phyloP scores from a whole-genome alignment of 2,113 vertebrate species.

The Lanius ludovicianus region DNA sequence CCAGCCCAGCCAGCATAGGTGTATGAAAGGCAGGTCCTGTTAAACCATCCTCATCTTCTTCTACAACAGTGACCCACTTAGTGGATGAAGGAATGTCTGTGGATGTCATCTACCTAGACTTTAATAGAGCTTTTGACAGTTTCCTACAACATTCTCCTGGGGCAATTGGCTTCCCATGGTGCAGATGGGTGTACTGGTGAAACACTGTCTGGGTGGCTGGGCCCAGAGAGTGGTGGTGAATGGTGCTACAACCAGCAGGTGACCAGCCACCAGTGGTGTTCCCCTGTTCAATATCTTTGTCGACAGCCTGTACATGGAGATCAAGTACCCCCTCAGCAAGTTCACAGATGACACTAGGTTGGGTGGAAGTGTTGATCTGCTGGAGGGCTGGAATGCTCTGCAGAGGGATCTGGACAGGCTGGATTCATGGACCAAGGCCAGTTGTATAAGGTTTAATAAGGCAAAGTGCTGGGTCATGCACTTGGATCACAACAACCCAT shows the following conservation, averaged over 20 bases:
- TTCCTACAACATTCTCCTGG: background rate
- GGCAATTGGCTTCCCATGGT: background rate
- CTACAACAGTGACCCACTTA: background rate
- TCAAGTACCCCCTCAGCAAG: too few species aligned
- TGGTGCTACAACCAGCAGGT: background rate
- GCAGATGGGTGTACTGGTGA: background rate
- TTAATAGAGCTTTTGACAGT: background rate
- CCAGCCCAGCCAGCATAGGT: background rate
- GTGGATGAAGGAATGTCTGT: background rate
- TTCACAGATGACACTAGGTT: too few species aligned
- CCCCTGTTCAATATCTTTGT: background rate
- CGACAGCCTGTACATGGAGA: too few species aligned
- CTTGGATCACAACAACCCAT: background rate
- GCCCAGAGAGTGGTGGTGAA: background rate
- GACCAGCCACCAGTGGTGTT: background rate
- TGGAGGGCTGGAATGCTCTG: background rate
- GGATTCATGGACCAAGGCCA: background rate
- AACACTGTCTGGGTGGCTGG: background rate
- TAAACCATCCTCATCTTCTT: background rate
- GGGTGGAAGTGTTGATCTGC: background rate
- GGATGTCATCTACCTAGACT: background rate
- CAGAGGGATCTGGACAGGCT: background rate
- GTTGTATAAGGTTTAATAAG: background rate
- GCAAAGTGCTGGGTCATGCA: background rate
- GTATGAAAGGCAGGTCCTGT: background rate